Percentiles rank a stretch among this genome's conserved stretches.
Evolutionary conservation across 2,113 vertebrate genomes (phyloP).

Genomic region (Dipodomys stephensi): DNA sequence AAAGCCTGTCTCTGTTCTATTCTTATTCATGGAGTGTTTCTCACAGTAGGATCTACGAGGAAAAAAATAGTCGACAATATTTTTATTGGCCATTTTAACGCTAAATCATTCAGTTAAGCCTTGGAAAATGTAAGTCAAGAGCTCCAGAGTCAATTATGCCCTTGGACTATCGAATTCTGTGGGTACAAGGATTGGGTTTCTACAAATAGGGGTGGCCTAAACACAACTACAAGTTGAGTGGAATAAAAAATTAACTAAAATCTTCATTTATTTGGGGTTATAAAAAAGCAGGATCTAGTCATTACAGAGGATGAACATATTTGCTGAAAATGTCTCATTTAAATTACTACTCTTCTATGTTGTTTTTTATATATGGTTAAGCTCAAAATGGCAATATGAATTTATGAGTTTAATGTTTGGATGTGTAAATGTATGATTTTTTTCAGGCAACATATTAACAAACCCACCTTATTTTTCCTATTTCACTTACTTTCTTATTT

Average conservation of each 20-base stretch:
- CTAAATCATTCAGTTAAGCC: neutral
- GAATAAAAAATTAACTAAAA: neutral
- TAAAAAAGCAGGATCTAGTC: neutral
- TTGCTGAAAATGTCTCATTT: conserved; percentile 12
- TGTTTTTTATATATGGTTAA: neutral
- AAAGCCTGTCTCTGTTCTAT: neutral
- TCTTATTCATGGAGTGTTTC: conserved; percentile 7
- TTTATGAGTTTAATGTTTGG: neutral
- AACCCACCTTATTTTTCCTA: neutral
- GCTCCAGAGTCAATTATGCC: neutral
- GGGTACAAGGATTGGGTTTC: neutral
- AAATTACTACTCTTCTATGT: neutral
- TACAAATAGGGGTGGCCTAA: neutral
- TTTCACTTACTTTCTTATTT: neutral
- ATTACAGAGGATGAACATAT: neutral
- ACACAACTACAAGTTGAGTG: neutral
- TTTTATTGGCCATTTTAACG: neutral
- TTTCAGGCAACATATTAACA: neutral
- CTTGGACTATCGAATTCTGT: conserved; percentile 7
- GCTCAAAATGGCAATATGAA: neutral
- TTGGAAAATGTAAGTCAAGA: neutral
- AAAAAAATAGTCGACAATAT: neutral
- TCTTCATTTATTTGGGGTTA: neutral
- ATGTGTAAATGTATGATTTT: neutral
- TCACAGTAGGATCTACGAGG: neutral